Conservation (phyloP, 30 jellyfish, hydroid and myxozoan species). For the Chironex yamaguchii region DNA sequence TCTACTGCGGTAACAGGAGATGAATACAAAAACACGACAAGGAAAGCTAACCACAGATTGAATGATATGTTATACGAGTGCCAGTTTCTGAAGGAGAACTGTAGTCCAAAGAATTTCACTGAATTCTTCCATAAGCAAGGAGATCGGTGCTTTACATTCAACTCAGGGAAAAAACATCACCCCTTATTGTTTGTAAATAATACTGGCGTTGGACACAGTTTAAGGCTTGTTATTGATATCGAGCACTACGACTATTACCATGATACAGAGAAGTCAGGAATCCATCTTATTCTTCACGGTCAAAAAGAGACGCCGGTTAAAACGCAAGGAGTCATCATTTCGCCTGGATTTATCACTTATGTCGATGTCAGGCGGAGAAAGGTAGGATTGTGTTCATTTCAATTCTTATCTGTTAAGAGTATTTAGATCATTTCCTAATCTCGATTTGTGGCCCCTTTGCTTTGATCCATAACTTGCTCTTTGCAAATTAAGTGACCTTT, state of each 20-base stretch:
- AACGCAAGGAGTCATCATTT: slow-evolving; percentile 47
- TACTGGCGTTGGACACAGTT: slow-evolving; percentile 56
- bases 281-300: slow-evolving; percentile 62
- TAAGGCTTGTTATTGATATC: slow-evolving; percentile 56
- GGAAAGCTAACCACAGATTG: slow-evolving; percentile 83
- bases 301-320: slow-evolving; percentile 80
- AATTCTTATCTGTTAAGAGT: too few species aligned
- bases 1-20: slow-evolving; percentile 45
- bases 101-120: slow-evolving; percentile 70
- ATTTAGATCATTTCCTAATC: too few species aligned
- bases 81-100: slow-evolving; percentile 20
- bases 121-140: slow-evolving; percentile 88
- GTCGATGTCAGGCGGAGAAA: slow-evolving; percentile 57
- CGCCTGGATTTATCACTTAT: slow-evolving; percentile 75
- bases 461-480: too few species aligned
- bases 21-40: slow-evolving; percentile 73
- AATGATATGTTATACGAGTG: slow-evolving; percentile 81
- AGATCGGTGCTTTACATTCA: slow-evolving; percentile 83
- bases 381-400: too few species aligned
- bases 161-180: slow-evolving; percentile 73
- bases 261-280: slow-evolving; percentile 74
- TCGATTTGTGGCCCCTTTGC: too few species aligned
- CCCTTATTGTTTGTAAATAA: slow-evolving; percentile 27
- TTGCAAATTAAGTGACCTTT: too few species aligned
- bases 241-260: slow-evolving; percentile 82